These are phyloP conservation scores for Takifugu bimaculatus DNA, from an alignment of 2,113 vertebrate species.

Conservation along the genomic window DNA sequence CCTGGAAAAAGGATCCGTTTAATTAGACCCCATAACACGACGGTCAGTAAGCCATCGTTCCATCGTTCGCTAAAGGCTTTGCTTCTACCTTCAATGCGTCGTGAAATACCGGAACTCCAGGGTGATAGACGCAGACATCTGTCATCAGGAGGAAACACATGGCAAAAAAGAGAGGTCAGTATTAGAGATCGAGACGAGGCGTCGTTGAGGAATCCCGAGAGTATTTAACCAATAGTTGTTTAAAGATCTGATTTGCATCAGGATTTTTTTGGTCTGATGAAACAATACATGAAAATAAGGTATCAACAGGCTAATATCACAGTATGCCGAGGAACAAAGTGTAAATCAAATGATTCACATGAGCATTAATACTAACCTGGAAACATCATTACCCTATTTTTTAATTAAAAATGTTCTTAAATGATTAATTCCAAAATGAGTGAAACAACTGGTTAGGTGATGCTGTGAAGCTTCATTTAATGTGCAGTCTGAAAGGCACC, in stretches of 20 bases:
- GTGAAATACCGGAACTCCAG: constrained; percentile 95
- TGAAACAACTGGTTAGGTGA: too few relatives aligned
- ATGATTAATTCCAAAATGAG: background rate
- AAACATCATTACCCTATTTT: background rate
- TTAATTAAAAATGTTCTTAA: background rate
- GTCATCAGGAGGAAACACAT: constrained; percentile 31
- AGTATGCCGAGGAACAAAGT: too few relatives aligned
- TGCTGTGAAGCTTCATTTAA: background rate
- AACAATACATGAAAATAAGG: background rate
- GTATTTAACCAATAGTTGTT: too few relatives aligned
- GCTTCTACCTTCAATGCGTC: constrained; percentile 92
- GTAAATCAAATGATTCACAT: background rate
- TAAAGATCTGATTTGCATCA: too few relatives aligned
- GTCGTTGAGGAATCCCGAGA: too few relatives aligned
- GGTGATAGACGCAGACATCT: constrained; percentile 91
- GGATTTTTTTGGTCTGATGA: too few relatives aligned
- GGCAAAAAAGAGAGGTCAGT: background rate
- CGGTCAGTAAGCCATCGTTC: too few relatives aligned
- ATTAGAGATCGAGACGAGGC: too few relatives aligned
- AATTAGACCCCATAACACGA: constrained; percentile 7
- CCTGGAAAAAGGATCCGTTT: constrained; percentile 69
- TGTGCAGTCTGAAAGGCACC: background rate
- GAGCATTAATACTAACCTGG: background rate
- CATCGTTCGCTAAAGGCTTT: constrained; percentile 1
- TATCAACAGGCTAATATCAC: background rate